Percentiles rank a stretch among this genome's conserved stretches.
Conservation (phyloP, 2,888 invertebrate genomes). For the Metopia argyrocephala region DNA sequence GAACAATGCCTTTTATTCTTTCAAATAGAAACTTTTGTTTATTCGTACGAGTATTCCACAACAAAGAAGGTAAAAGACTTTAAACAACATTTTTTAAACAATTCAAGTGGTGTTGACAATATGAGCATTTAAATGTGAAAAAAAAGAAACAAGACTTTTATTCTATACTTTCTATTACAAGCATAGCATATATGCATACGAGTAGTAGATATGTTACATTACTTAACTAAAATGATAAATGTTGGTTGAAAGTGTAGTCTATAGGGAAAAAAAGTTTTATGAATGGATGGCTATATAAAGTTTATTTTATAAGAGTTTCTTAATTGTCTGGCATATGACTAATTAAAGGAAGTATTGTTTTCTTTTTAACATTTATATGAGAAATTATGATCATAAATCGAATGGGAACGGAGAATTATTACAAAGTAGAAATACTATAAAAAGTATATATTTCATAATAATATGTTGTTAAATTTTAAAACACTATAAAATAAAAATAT, state of each 20-base stretch:
- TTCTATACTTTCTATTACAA: background rate
- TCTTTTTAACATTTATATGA: conserved; percentile 17
- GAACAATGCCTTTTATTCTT: conserved; percentile 40
- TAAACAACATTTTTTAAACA: no score
- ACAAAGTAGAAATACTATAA: background rate
- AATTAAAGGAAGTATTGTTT: conserved; percentile 61
- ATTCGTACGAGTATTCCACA: background rate
- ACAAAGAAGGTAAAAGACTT: conserved; percentile 40
- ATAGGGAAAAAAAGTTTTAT: conserved; percentile 17
- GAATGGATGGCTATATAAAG: conserved; percentile 37
- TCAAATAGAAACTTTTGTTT: conserved; percentile 15
- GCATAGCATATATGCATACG: background rate
- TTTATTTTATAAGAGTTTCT: conserved; percentile 40
- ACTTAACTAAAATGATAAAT: conserved; percentile 35
- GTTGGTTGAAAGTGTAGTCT: background rate
- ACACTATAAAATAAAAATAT: no score
- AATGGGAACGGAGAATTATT: background rate
- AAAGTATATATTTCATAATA: background rate
- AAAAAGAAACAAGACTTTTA: conserved; percentile 44
- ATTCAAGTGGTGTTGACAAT: conserved; percentile 54
- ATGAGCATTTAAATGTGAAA: conserved; percentile 26
- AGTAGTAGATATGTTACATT: background rate
- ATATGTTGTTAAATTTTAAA: no score
- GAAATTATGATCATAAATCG: background rate
- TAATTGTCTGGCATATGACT: conserved; percentile 60